phyloP scores from a whole-genome alignment of 1,140 invertebrate genomes.

The Drosophila mojavensis region DNA sequence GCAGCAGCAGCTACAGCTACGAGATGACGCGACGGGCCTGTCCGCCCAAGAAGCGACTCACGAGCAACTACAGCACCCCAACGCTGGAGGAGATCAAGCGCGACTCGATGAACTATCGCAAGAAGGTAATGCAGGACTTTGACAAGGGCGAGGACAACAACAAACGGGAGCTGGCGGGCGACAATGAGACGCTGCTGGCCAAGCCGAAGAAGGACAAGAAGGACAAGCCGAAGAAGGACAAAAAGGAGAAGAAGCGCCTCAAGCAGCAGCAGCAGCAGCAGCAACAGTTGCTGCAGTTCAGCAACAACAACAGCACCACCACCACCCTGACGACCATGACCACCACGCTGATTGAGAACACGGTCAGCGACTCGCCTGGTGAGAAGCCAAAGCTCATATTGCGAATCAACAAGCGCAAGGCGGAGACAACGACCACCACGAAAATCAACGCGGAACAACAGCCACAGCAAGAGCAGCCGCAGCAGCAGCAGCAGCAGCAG shows the following conservation, averaged over 20 bases:
- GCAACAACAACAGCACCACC: constrained; percentile 31
- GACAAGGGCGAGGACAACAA: constrained; percentile 87
- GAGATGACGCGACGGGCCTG: constrained; percentile 85
- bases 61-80: constrained; percentile 87
- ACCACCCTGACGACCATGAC: constrained; percentile 59
- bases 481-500: constrained; percentile 16
- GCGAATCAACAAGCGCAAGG: constrained; percentile 85
- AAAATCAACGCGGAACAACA: not conserved
- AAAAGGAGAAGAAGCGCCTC: constrained; percentile 89
- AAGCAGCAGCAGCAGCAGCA: constrained; percentile 46
- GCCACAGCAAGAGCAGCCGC: constrained; percentile 1
- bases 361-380: constrained; percentile 80
- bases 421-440: constrained; percentile 53
- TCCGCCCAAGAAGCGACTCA: constrained; percentile 92
- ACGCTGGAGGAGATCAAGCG: constrained; percentile 91
- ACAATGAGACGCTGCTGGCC: constrained; percentile 29
- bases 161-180: constrained; percentile 38
- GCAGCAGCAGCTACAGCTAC: constrained; percentile 62
- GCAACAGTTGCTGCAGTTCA: constrained; percentile 39
- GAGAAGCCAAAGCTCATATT: constrained; percentile 88
- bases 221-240: constrained; percentile 85
- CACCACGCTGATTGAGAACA: constrained; percentile 82
- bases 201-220: constrained; percentile 83
- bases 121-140: constrained; percentile 92
- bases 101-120: constrained; percentile 94